Base-by-base conservation (phyloP, 1,140 invertebrate genomes). In the Drosophila pseudoobscura region DNA sequence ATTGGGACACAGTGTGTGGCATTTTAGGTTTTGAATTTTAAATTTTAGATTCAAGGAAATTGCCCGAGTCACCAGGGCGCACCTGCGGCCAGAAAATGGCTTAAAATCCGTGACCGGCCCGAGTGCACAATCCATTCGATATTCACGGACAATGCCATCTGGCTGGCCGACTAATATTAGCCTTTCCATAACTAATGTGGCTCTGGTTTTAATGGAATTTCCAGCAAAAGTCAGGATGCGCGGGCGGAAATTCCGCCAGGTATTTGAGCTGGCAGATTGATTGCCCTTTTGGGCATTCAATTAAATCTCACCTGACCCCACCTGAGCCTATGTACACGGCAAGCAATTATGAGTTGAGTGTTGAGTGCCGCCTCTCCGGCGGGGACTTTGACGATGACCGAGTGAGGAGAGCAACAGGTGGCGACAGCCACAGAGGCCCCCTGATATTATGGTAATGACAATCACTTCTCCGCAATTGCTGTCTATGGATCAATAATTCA, bases 1-100 rank as follows among this genome's bases (percentile, higher is more conserved):
- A 59, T 75, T 66, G 46, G 71, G 71, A 74, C 70, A 62, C 75
- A 55, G 68, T 49, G 68, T 49, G 52, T 68, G 59, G 49, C 56
- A 51, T 74, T 74, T 64, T 43, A 53, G 69, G 74, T 47, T 54
- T 59, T 55, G 46, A 65, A 72, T 64, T 77, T 73, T 51, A 46
- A 70, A 75, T 70, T 69, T 45, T 6, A 50, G 4, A 69, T 75
- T 75, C 63, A 79, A 57, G 69, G 53, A 24, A 41, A 66, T 55
- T 41, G 13, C 53, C 26, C 20, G 17, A 76, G 60, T 53, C 59
- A 64, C 51, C 59, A 50, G 70, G 7, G 6, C 24, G 7, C 29
- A 29, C 0, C 29, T 29, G 29, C 7, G 29, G 29, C 29, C 39
- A 41, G 51, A 17, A 53, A 52, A 41, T 39, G 29, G 15, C 24